A percentile compares a stretch with the other conserved stretches of the same genome.
Evolutionary conservation across 2,797 vertebrate genomes (phyloP).

Genomic region (Vipera ursinii): DNA sequence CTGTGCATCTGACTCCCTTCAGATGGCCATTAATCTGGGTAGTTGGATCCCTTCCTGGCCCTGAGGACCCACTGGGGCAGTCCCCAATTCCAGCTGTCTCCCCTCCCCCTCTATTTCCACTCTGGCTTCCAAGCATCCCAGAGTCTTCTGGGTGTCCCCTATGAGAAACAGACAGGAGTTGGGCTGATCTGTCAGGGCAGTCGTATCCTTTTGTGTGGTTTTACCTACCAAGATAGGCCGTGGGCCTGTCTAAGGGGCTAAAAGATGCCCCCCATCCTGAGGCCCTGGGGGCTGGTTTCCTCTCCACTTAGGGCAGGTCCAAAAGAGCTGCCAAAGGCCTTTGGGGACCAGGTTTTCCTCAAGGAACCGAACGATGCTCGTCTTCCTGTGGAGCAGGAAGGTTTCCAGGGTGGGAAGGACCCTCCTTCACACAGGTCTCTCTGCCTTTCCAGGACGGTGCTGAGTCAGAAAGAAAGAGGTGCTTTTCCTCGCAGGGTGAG

Average conservation of each 20-base stretch:
- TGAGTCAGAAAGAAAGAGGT: accelerated
- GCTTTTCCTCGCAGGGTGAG: background rate
- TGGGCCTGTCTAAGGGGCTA: background rate
- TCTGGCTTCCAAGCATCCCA: background rate
- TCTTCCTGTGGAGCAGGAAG: background rate
- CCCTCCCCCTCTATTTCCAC: too few species aligned
- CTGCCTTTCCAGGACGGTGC: conserved; percentile 32
- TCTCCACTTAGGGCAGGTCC: background rate
- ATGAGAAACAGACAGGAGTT: background rate
- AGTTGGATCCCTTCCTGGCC: background rate
- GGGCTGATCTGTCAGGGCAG: background rate
- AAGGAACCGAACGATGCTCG: background rate
- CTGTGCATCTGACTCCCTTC: background rate
- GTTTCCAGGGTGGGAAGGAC: background rate
- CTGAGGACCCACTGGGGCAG: background rate
- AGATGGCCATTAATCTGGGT: background rate
- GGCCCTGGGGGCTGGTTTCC: background rate
- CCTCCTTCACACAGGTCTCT: background rate
- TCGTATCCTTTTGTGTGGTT: background rate
- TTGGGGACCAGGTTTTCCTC: background rate
- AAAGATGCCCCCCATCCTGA: background rate
- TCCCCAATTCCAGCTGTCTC: background rate
- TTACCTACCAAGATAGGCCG: background rate
- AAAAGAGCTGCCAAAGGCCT: background rate
- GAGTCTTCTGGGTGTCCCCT: background rate